These are phyloP conservation scores for Nebria salina DNA, from an alignment of 2,888 invertebrate genomes.

Conservation along the genomic window DNA sequence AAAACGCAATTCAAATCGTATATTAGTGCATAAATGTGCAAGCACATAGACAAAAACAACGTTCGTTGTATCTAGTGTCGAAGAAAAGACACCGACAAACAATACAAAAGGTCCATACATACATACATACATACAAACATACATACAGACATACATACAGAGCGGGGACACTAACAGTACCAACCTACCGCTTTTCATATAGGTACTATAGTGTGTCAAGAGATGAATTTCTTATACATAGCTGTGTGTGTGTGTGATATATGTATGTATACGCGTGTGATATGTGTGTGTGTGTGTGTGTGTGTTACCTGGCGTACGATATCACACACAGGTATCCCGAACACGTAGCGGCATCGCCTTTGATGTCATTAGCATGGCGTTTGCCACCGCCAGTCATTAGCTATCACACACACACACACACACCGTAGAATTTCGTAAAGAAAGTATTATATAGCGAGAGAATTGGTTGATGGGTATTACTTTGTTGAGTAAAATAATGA, in stretches of 20 bases:
- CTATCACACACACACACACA: not conserved
- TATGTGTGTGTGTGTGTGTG: conserved; percentile 15
- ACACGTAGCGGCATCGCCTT: conserved; percentile 28
- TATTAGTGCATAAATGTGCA: not conserved
- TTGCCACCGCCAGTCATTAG: conserved; percentile 19
- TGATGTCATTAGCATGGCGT: conserved; percentile 29
- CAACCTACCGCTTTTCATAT: not conserved
- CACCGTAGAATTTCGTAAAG: not conserved
- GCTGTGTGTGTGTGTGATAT: no score
- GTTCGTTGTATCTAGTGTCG: not conserved
- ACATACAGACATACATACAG: not conserved
- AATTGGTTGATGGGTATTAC: no score
- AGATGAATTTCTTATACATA: not conserved
- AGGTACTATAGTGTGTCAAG: not conserved
- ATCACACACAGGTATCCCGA: conserved; percentile 29
- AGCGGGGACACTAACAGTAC: not conserved
- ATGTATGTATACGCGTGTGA: no score
- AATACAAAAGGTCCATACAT: not conserved
- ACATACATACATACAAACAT: not conserved
- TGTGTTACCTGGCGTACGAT: conserved; percentile 30
- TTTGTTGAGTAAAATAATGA: no score
- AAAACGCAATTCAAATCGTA: no score
- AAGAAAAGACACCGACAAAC: not conserved
- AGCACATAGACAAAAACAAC: not conserved
- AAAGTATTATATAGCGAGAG: no score